Conservation (phyloP, 1,140 invertebrate genomes). For the Bombyx mandarina region DNA sequence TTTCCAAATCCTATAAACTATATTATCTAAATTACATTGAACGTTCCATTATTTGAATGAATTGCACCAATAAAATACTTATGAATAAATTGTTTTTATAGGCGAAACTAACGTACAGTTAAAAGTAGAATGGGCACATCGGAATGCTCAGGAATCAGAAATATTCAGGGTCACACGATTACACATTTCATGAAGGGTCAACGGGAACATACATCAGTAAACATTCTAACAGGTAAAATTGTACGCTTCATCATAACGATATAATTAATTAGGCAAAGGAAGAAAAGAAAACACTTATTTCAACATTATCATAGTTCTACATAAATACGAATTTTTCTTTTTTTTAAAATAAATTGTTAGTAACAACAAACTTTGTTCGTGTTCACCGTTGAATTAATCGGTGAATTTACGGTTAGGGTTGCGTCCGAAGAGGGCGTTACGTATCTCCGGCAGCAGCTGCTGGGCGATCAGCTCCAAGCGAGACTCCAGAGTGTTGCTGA, state of each 20-base stretch:
- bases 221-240: constrained; percentile 58
- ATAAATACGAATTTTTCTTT: constrained; percentile 32
- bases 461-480: constrained; percentile 94
- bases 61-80: constrained; percentile 63
- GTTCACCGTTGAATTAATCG: constrained; percentile 79
- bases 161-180: constrained; percentile 50
- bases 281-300: constrained; percentile 49
- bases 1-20: constrained; percentile 60
- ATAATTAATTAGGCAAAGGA: constrained; percentile 64
- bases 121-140: constrained; percentile 18
- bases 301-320: constrained; percentile 55
- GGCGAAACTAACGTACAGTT: constrained; percentile 59
- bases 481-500: constrained; percentile 95
- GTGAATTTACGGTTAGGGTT: constrained; percentile 98
- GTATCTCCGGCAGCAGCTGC: constrained; percentile 94
- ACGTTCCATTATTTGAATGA: constrained; percentile 49
- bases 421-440: constrained; percentile 92
- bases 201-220: constrained; percentile 35
- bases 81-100: constrained; percentile 21
- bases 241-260: constrained; percentile 54
- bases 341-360: constrained; percentile 49
- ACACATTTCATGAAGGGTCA: constrained; percentile 47
- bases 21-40: constrained; percentile 42
- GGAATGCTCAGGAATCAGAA: constrained; percentile 30
- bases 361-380: constrained; percentile 39